Evolutionary conservation across 2,888 invertebrate species (phyloP).

Genomic region (Harpalus rubripes): DNA sequence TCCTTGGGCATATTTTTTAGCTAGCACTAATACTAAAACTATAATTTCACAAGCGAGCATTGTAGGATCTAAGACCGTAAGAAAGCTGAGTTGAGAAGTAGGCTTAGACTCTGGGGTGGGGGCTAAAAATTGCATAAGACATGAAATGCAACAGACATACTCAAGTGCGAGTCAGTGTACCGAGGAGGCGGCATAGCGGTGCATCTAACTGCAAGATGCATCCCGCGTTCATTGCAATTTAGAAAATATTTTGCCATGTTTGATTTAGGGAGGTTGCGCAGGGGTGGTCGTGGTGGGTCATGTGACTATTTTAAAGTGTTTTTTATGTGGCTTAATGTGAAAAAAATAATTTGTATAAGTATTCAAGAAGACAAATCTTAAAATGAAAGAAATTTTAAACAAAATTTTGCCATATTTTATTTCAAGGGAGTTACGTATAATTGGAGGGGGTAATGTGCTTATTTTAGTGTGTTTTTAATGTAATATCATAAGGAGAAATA

Average conservation of each 20-base stretch:
- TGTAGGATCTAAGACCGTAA: conserved; percentile 51
- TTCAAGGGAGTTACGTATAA: too few species aligned
- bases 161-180: not conserved
- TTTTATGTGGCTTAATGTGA: too few species aligned
- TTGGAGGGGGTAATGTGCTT: too few species aligned
- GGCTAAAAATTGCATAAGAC: conserved; percentile 66
- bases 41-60: conserved; percentile 60
- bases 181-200: conserved; percentile 21
- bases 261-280: not conserved
- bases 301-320: too few species aligned
- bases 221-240: not conserved
- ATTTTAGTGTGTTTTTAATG: too few species aligned
- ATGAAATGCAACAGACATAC: conserved; percentile 66
- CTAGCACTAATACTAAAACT: conserved; percentile 49
- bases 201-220: conserved; percentile 5
- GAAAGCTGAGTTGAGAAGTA: conserved; percentile 58
- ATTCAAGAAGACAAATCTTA: too few species aligned
- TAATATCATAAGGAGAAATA: too few species aligned
- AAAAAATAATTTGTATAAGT: too few species aligned
- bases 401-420: too few species aligned
- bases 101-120: conserved; percentile 66
- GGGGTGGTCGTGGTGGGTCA: too few species aligned
- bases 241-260: not conserved
- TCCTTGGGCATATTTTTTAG: conserved; percentile 23
- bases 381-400: too few species aligned